Evolutionary conservation across 2,113 vertebrate species (phyloP).

Genomic region (Pluvianellus socialis): DNA sequence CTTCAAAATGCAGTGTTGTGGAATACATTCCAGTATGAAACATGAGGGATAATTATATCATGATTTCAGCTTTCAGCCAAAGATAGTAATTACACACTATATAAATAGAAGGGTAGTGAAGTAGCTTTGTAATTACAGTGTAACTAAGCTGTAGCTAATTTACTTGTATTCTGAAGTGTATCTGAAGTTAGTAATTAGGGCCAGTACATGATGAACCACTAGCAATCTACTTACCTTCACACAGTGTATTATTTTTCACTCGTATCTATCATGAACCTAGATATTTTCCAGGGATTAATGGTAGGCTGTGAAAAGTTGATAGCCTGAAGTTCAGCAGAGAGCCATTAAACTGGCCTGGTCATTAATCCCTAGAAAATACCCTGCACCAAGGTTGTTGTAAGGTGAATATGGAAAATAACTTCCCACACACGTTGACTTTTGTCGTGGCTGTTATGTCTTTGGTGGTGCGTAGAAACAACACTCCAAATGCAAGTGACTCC

Average conservation of each 20-base stretch:
- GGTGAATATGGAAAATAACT: slow-evolving; percentile 64
- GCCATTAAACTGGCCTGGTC: slow-evolving; percentile 67
- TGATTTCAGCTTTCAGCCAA: not conserved
- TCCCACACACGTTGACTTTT: not conserved
- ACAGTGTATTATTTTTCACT: slow-evolving; percentile 65
- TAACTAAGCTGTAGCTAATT: slow-evolving; percentile 33
- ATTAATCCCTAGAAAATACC: slow-evolving; percentile 75
- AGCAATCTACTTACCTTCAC: slow-evolving; percentile 10
- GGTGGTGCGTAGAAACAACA: not conserved
- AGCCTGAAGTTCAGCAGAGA: slow-evolving; percentile 68
- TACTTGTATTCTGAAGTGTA: not conserved
- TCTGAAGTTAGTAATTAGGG: slow-evolving; percentile 40
- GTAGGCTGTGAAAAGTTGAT: slow-evolving; percentile 69
- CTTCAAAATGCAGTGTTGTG: not conserved
- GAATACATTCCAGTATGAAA: not conserved
- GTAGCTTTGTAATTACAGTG: slow-evolving; percentile 30
- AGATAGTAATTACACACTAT: not conserved
- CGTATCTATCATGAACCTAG: slow-evolving; percentile 63
- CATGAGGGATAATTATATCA: not conserved
- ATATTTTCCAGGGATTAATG: slow-evolving; percentile 75
- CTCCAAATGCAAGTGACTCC: not conserved
- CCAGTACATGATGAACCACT: slow-evolving; percentile 10
- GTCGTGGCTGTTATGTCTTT: not conserved
- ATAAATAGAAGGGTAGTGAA: not conserved
- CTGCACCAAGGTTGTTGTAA: slow-evolving; percentile 66